phyloP scores from a whole-genome alignment of 2,113 vertebrate species.

The Gopherus flavomarginatus region DNA sequence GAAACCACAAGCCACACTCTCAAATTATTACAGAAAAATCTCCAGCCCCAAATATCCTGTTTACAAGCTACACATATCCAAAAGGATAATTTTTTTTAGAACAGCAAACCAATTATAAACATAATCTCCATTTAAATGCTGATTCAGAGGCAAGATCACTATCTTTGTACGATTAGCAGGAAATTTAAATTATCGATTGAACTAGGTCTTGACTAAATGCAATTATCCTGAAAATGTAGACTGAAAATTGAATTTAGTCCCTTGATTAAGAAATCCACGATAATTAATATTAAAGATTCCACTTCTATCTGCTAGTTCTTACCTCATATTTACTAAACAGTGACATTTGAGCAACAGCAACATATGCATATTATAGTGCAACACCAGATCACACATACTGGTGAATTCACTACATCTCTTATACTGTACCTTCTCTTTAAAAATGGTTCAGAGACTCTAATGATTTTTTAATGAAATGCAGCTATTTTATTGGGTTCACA shows the following conservation, averaged over 20 bases:
- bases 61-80: conserved; percentile 3
- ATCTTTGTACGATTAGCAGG: conserved; percentile 36
- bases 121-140: conserved; percentile 42
- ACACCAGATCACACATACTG: not conserved
- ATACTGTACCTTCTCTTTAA: not conserved
- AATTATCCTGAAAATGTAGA: conserved; percentile 41
- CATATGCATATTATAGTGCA: not conserved
- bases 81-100: conserved; percentile 48
- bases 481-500: not conserved
- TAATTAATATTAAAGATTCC: conserved; percentile 34
- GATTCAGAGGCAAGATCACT: conserved; percentile 52
- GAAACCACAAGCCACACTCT: not conserved
- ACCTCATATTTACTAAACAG: conserved; percentile 9
- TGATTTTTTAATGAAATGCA: not conserved
- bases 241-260: conserved; percentile 44
- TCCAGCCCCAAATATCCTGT: not conserved
- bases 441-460: not conserved
- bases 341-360: rapidly evolving
- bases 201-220: conserved; percentile 54
- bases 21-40: not conserved
- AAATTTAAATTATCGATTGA: conserved; percentile 60
- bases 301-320: conserved; percentile 36
- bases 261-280: conserved; percentile 39
- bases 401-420: not conserved
- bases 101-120: conserved; percentile 36